Conservation (phyloP, 2,113 vertebrate genomes). For the Antigone vipio region DNA sequence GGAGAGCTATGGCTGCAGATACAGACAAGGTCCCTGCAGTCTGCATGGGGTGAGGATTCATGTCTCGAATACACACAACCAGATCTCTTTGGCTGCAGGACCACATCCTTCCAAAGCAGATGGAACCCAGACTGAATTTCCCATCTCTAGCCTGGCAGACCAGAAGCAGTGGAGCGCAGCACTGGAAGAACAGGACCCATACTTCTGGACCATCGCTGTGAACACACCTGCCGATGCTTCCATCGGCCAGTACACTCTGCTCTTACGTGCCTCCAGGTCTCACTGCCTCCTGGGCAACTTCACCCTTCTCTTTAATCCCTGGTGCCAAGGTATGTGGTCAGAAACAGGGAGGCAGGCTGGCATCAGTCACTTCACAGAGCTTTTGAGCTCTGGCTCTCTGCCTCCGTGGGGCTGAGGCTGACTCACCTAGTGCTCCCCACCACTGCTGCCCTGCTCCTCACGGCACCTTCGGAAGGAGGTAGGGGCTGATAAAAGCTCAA, state of each 20-base stretch:
- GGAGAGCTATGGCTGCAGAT: neutral
- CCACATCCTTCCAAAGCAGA: neutral
- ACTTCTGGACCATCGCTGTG: constrained; percentile 66
- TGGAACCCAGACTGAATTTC: constrained; percentile 67
- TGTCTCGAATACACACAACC: neutral
- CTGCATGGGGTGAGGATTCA: neutral
- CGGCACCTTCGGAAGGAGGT: neutral
- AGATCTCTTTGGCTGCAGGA: constrained; percentile 58
- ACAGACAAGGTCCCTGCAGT: neutral
- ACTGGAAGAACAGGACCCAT: constrained; percentile 19
- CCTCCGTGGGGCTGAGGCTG: neutral
- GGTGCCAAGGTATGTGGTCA: constrained; percentile 78
- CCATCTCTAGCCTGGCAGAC: constrained; percentile 51
- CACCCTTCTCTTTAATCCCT: constrained; percentile 87
- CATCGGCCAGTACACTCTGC: constrained; percentile 77
- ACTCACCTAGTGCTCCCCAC: neutral
- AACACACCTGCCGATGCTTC: constrained; percentile 71
- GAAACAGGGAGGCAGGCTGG: neutral
- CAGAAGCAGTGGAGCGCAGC: constrained; percentile 71
- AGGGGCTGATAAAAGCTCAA: neutral
- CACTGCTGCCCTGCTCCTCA: neutral
- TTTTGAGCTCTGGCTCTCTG: neutral
- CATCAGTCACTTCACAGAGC: neutral
- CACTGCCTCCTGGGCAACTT: constrained; percentile 49
- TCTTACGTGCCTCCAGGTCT: neutral